phyloP scores from a whole-genome alignment of 2,888 invertebrate species.

The Iphiclides podalirius region DNA sequence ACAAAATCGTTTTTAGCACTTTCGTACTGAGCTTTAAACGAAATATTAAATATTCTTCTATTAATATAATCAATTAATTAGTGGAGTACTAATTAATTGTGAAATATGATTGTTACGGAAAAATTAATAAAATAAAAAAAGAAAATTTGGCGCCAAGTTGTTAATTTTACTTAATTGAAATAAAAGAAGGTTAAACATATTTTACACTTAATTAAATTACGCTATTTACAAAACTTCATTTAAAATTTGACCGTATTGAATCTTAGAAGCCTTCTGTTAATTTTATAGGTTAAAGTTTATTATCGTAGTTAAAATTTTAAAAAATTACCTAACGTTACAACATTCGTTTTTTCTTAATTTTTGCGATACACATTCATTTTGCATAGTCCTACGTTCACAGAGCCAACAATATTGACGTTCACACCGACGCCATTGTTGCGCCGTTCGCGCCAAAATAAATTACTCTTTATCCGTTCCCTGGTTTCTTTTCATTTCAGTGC shows the following conservation, averaged over 20 bases:
- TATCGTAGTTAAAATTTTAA: too few relatives aligned
- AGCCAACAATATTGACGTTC: slow-evolving; percentile 8
- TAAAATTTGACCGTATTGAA: too few relatives aligned
- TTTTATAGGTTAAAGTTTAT: too few relatives aligned
- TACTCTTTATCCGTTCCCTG: slow-evolving; percentile 65
- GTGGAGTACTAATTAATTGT: slow-evolving; percentile 1
- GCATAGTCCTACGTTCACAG: background rate
- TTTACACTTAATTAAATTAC: slow-evolving; percentile 5
- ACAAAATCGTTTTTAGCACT: too few relatives aligned
- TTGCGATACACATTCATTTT: too few relatives aligned
- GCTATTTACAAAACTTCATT: too few relatives aligned
- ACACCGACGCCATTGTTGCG: slow-evolving; percentile 39
- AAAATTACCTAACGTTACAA: too few relatives aligned
- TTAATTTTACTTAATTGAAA: slow-evolving; percentile 2
- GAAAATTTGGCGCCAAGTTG: slow-evolving; percentile 1
- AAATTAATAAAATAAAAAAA: slow-evolving; percentile 4
- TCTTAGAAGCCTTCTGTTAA: too few relatives aligned
- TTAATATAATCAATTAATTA: too few relatives aligned
- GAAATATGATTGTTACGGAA: slow-evolving; percentile 6
- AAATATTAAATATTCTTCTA: too few relatives aligned
- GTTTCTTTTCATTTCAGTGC: slow-evolving; percentile 66
- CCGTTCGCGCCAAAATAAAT: slow-evolving; percentile 56
- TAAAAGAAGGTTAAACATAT: background rate
- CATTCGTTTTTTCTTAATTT: too few relatives aligned
- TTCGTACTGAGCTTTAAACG: too few relatives aligned